These are phyloP conservation scores for Balaeniceps rex DNA, from an alignment of 2,113 vertebrate genomes.

Conservation along the genomic window DNA sequence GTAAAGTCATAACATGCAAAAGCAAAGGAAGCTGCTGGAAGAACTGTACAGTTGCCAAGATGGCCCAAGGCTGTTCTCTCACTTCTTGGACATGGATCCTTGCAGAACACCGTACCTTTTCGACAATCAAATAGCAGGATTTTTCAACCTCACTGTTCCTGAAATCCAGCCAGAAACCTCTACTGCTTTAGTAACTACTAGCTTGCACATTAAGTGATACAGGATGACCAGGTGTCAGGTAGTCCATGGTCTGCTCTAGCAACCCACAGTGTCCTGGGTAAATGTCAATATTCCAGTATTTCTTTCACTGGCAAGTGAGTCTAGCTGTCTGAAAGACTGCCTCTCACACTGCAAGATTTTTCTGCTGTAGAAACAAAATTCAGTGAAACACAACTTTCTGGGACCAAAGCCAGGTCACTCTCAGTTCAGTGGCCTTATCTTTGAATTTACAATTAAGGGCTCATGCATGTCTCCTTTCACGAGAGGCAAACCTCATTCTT, in stretches of 20 bases:
- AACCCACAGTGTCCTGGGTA: background rate
- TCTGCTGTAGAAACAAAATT: conserved; percentile 2
- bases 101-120: background rate
- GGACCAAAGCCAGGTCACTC: conserved; percentile 49
- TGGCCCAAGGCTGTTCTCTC: background rate
- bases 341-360: background rate
- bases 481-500: conserved; percentile 23
- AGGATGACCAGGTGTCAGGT: background rate
- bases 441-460: conserved; percentile 30
- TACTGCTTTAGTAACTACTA: background rate
- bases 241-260: background rate
- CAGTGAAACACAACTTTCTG: conserved; percentile 53
- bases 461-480: conserved; percentile 36
- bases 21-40: background rate
- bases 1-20: background rate
- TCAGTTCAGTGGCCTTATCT: conserved; percentile 41
- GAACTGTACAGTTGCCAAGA: background rate
- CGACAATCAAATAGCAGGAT: background rate
- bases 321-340: background rate
- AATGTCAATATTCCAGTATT: background rate
- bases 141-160: background rate
- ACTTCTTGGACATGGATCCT: background rate
- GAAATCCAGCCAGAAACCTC: background rate
- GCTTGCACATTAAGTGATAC: background rate
- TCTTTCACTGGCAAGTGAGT: background rate